phyloP scores from a whole-genome alignment of 2,888 invertebrate species.

The Lycocerus yunnanus region DNA sequence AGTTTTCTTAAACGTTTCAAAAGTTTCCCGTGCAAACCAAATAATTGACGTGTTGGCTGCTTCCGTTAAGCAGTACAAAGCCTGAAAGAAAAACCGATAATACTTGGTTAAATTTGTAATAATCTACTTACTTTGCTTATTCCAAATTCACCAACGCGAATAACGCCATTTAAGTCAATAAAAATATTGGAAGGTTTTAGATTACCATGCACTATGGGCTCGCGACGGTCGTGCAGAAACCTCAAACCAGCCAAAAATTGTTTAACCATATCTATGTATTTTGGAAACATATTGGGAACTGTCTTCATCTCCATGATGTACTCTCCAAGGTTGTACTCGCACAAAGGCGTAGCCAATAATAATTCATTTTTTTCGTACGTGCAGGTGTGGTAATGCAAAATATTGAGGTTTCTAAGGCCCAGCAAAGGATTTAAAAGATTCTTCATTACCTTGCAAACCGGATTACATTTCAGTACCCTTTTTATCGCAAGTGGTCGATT shows the following conservation, averaged over 20 bases:
- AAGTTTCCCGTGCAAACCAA: conserved; percentile 55
- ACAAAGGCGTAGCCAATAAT: conserved; percentile 50
- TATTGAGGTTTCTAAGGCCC: conserved; percentile 42
- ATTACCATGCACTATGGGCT: conserved; percentile 54
- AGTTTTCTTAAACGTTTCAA: conserved; percentile 36
- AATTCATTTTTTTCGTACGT: conserved; percentile 46
- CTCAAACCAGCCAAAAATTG: conserved; percentile 46
- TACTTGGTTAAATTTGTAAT: neutral
- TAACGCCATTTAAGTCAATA: conserved; percentile 49
- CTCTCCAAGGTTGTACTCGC: conserved; percentile 53
- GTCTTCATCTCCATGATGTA: conserved; percentile 47
- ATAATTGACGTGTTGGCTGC: conserved; percentile 51
- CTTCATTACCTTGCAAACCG: conserved; percentile 42
- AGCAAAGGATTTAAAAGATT: conserved; percentile 45
- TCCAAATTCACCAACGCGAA: conserved; percentile 55
- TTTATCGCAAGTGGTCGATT: conserved; percentile 48
- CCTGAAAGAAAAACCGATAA: conserved; percentile 33
- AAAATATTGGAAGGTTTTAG: conserved; percentile 56
- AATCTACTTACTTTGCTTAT: conserved; percentile 48
- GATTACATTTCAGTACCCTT: conserved; percentile 39
- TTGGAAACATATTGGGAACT: conserved; percentile 38
- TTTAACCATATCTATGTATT: conserved; percentile 41
- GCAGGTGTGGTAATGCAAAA: conserved; percentile 48
- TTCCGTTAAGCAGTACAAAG: conserved; percentile 46
- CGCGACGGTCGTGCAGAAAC: conserved; percentile 48